Base-by-base conservation (phyloP, 2,888 invertebrate genomes). In the Hipparchia sbordonii region DNA sequence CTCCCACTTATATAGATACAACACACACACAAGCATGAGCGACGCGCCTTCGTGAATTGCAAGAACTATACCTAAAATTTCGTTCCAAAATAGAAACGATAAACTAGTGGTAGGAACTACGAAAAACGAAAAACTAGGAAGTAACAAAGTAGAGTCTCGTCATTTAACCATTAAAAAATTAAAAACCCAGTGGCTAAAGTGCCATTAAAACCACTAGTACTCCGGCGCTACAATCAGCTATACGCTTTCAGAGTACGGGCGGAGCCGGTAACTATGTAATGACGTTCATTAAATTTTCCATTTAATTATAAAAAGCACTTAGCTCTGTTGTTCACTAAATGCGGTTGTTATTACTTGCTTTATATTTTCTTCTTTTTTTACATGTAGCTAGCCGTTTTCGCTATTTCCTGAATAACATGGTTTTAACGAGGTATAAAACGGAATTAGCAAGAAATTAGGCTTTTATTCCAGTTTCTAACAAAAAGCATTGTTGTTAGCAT, bases 221-320 rank as follows among this genome's bases (percentile, higher is more conserved):
- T 74, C 57, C 61, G 39, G 56, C 13, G 5, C 62, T 48, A 48
- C 62, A 62, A 62, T 39, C 62, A 46, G 48, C 48, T 48, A 59
- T 59, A 62, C 54, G 33, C 51, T 67, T 70, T 54, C 8, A 57
- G 70, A 80, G 79, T 80, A 77, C 79, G 76, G 82, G 78, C 75
- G 73, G 74, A 76, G 72, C 82, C 72, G 10, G 78, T 84, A 81
- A 84, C 84, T 82, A 87, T 87, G 85, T 79, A 71, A 73, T 48
- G 75, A 61, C 74, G 82, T 72, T 39, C 54, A 65, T 67, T 71
- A 56, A 48, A 6, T 51, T 62, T 72, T 70, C 67, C 39, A 59
- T 71, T 59, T 63, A 61, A 56, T 56, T 48, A 45, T 33, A 54
- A 62, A 46, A n/a, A 54, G 52, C 54, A 62, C 69, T 52, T 48